Evolutionary conservation across 2,797 vertebrate species (phyloP), one percentile per base, ranked within the genome.

Genomic region (Pempheris klunzingeri): DNA sequence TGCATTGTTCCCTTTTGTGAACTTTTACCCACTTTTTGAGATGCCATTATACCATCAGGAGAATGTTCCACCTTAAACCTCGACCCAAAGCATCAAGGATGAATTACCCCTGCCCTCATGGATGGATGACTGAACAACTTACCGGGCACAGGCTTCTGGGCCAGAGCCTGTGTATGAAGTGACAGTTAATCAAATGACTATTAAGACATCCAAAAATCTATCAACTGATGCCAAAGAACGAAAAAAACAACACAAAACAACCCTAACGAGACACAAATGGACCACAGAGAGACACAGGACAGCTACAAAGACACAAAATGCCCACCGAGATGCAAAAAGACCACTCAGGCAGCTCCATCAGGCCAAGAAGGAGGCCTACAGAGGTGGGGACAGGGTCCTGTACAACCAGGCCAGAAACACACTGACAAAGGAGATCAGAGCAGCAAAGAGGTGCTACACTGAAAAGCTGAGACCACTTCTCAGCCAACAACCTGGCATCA

Each of bases 21-120:
- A 66, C 84, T 50, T 66, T 86, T 54, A 62, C 81, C 75, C 7
- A 73, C 36, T 53, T 77, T n/a, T 22, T 17, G n/a, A 8, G 32
- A 30, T 2, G 7, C 20, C 11, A n/a, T 28, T 1, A 26, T 26
- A 28, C 0, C 9, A 30, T 20, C 26, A n/a, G 14, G 0, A 38
- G 2, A 4, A 22, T 43, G 34, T 77, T 39, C 71, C 50, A 18
- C 38, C 30, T 18, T 32, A 22, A 59, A 64, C 46, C 2, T 36
- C 38, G 4, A 8, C 7, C 15, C 9, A 18, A 13, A 18, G n/a
- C n/a, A n/a, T 62, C 18, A 9, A 24, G n/a, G 30, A 49, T 34
- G 12, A 47, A 9, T 46, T 43, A 62, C 3, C 3, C 26, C 12
- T 32, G 26, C 17, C 39, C 13, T 58, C n/a, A 22, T 17, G 18